A percentile compares a stretch with the other conserved stretches of the same genome.
phyloP scores from a whole-genome alignment of 2,888 invertebrate species.

The Bombylius major region DNA sequence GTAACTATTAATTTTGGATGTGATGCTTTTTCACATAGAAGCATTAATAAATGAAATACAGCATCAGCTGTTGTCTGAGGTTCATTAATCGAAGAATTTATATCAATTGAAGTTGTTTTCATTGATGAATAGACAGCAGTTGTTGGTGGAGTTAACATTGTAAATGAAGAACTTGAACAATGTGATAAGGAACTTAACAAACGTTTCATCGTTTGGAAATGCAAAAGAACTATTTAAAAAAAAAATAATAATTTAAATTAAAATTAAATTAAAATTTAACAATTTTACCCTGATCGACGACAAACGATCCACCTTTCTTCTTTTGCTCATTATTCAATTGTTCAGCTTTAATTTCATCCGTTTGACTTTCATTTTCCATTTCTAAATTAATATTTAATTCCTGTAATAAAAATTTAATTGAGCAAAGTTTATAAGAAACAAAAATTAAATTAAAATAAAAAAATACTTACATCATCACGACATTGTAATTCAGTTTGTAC shows the following conservation, averaged over 20 bases:
- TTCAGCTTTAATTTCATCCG: conserved; percentile 75
- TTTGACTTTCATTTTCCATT: conserved; percentile 45
- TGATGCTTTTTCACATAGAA: conserved; percentile 63
- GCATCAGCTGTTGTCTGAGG: conserved; percentile 73
- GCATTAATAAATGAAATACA: conserved; percentile 70
- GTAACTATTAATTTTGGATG: conserved; percentile 62
- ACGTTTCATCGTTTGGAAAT: conserved; percentile 69
- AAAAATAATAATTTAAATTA: too few relatives aligned
- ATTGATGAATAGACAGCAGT: conserved; percentile 31
- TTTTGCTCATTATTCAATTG: conserved; percentile 40
- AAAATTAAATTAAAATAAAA: neutral
- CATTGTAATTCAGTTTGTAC: conserved; percentile 48
- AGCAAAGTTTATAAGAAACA: too few relatives aligned
- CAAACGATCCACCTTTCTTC: conserved; percentile 48
- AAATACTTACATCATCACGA: conserved; percentile 32
- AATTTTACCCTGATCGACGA: conserved; percentile 55
- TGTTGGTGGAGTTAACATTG: conserved; percentile 44
- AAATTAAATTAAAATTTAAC: too few relatives aligned
- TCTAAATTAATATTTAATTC: conserved; percentile 30
- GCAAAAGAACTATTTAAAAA: conserved; percentile 46
- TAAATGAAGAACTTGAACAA: conserved; percentile 57
- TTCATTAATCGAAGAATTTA: conserved; percentile 38
- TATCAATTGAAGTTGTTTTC: conserved; percentile 13
- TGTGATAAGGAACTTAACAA: conserved; percentile 68
- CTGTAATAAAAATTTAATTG: conserved; percentile 10